These are phyloP conservation scores for Corbicula japonica DNA, from an alignment of 2,888 invertebrate genomes.

Conservation along the genomic window DNA sequence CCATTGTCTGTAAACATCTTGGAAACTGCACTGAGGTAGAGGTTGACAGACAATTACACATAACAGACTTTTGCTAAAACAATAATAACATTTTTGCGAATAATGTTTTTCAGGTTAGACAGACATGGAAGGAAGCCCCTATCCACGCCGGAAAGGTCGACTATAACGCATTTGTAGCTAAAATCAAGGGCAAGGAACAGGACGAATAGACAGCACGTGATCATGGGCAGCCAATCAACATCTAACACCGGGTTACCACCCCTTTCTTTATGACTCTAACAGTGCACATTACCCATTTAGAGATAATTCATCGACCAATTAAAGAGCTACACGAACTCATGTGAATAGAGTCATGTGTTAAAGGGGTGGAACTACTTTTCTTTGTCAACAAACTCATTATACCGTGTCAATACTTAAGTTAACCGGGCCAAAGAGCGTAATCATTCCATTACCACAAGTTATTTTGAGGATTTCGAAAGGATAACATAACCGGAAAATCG, in stretches of 20 bases:
- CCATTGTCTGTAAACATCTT: too few species aligned
- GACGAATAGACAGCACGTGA: constrained; percentile 74
- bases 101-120: constrained; percentile 85
- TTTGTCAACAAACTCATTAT: constrained; percentile 60
- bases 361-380: constrained; percentile 66
- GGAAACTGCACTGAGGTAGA: too few species aligned
- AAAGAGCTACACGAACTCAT: constrained; percentile 50
- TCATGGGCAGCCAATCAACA: constrained; percentile 69
- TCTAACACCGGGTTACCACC: constrained; percentile 66
- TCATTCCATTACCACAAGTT: constrained; percentile 78
- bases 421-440: constrained; percentile 83
- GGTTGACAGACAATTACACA: too few species aligned
- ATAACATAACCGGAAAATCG: not conserved
- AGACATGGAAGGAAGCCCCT: constrained; percentile 87
- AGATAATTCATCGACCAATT: constrained; percentile 54
- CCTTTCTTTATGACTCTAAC: constrained; percentile 59
- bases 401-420: constrained; percentile 64
- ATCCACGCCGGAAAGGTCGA: constrained; percentile 87
- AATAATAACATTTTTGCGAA: too few species aligned
- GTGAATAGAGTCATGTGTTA: constrained; percentile 58
- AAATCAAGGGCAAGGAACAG: constrained; percentile 88
- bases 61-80: too few species aligned
- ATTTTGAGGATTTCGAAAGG: not conserved
- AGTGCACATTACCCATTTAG: constrained; percentile 62
- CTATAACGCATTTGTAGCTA: constrained; percentile 87